Evolutionary conservation across 1,140 invertebrate species (phyloP).

Genomic region (Aethina tumida): DNA sequence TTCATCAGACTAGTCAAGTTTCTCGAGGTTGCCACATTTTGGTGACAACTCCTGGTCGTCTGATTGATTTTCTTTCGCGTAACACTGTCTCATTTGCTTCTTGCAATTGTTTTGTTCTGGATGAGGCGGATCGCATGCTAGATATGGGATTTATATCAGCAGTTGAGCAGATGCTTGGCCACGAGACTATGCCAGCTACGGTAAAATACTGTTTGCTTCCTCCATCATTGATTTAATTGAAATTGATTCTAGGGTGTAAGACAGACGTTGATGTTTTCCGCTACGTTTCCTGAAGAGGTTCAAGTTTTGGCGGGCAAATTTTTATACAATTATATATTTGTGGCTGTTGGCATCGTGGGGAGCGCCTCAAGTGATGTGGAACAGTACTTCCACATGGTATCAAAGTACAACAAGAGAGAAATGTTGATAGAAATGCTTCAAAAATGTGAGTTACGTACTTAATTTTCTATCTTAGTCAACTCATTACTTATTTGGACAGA

Average conservation of each 20-base stretch:
- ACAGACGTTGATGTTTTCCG: conserved; percentile 86
- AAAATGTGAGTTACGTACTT: conserved; percentile 36
- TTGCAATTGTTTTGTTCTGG: conserved; percentile 75
- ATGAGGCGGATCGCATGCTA: conserved; percentile 95
- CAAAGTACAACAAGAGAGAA: conserved; percentile 60
- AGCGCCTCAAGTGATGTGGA: conserved; percentile 84
- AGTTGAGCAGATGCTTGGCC: conserved; percentile 64
- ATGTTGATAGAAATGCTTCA: conserved; percentile 63
- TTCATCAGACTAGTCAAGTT: conserved; percentile 58
- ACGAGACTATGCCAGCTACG: conserved; percentile 60
- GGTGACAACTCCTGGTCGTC: conserved; percentile 87
- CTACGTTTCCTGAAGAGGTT: conserved; percentile 79
- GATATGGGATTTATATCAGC: conserved; percentile 80
- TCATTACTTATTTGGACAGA: no score
- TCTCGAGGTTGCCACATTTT: conserved; percentile 77
- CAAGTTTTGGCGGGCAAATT: conserved; percentile 67
- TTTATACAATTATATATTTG: conserved; percentile 71
- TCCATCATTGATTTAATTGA: neutral
- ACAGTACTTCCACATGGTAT: conserved; percentile 70
- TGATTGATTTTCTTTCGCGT: conserved; percentile 76
- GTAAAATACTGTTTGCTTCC: conserved; percentile 36
- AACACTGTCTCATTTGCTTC: conserved; percentile 62
- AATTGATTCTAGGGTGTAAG: conserved; percentile 45
- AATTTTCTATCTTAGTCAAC: no score
- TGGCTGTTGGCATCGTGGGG: conserved; percentile 79